Percentiles rank a stretch among this genome's conserved stretches.
These are phyloP conservation scores for Ostrea denselamellosa DNA, from an alignment of 1,140 invertebrate species.

Conservation along the genomic window DNA sequence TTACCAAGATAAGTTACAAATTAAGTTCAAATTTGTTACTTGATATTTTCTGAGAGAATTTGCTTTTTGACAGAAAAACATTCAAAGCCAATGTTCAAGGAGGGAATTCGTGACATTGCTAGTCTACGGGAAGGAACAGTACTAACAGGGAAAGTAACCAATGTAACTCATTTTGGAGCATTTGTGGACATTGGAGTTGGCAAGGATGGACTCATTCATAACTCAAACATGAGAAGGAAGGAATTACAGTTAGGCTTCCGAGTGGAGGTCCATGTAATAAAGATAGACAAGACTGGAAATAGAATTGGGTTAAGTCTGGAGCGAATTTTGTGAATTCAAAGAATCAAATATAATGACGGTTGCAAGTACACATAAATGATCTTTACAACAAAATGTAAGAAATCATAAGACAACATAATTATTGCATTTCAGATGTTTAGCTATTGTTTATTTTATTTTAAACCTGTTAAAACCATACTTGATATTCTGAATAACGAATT, in stretches of 20 bases:
- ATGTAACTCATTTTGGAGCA: slow-evolving; percentile 92
- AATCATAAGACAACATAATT: no score
- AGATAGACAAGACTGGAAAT: slow-evolving; percentile 80
- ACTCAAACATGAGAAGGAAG: slow-evolving; percentile 73
- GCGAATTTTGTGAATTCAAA: neutral
- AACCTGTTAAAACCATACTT: no score
- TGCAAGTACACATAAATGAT: no score
- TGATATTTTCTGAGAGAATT: neutral
- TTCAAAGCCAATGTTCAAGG: slow-evolving; percentile 85
- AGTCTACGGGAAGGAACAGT: slow-evolving; percentile 82
- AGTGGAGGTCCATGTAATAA: slow-evolving; percentile 83
- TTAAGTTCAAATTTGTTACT: no score
- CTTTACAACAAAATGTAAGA: no score
- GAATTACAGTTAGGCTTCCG: slow-evolving; percentile 85
- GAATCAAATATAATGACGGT: no score
- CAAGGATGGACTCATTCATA: slow-evolving; percentile 87
- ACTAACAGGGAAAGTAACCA: slow-evolving; percentile 82
- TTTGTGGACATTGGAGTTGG: slow-evolving; percentile 94
- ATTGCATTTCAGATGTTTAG: no score
- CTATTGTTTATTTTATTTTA: no score
- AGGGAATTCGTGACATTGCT: slow-evolving; percentile 82
- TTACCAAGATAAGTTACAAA: no score
- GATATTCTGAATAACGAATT: no score
- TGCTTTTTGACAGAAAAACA: slow-evolving; percentile 76
- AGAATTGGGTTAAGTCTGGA: slow-evolving; percentile 80